These are phyloP conservation scores for Nephrotoma appendiculata DNA, from an alignment of 2,888 invertebrate species.

Conservation along the genomic window DNA sequence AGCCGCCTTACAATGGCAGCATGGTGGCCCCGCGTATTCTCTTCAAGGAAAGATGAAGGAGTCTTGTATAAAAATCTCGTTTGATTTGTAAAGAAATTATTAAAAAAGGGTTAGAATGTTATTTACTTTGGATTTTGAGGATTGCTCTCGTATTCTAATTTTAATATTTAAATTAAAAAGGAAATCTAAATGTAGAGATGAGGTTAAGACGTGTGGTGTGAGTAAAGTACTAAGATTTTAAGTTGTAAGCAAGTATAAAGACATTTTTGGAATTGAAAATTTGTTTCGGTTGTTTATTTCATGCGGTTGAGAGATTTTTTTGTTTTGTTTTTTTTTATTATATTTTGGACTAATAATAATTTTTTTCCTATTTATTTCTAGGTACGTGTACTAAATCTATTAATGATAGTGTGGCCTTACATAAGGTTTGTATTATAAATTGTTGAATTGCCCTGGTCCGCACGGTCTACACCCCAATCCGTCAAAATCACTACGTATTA, in stretches of 20 bases:
- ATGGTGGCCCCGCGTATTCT: not conserved
- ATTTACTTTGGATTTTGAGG: not conserved
- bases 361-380: not conserved
- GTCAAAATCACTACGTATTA: not conserved
- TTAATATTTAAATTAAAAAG: not conserved
- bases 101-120: not conserved
- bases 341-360: not conserved
- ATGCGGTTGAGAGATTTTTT: not conserved
- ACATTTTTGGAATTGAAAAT: not conserved
- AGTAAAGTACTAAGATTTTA: not conserved
- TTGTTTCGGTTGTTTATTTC: not conserved
- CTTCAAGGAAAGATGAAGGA: not conserved
- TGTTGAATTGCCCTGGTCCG: not conserved
- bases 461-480: not conserved
- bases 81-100: not conserved
- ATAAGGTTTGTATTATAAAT: not conserved
- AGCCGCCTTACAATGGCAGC: not conserved
- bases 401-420: not conserved
- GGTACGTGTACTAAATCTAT: not conserved
- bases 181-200: not conserved
- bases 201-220: not conserved
- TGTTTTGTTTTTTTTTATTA: not conserved
- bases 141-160: not conserved
- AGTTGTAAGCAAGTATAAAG: not conserved
- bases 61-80: not conserved